Evolutionary conservation across 2,113 vertebrate species (phyloP).

Genomic region (Corvus hawaiiensis): DNA sequence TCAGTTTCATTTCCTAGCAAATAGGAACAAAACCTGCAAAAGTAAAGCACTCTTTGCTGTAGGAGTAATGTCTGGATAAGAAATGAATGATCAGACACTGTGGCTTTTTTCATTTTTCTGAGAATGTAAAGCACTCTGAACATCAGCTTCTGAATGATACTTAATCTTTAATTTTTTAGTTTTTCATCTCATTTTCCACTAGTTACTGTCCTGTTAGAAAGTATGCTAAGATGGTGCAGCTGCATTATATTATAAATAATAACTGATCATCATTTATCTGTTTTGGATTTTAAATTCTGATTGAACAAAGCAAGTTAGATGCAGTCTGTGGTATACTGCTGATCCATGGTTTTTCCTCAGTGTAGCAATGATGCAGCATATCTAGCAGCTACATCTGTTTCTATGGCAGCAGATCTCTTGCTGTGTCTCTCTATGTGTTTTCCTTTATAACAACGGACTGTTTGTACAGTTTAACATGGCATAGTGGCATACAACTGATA

Average conservation of each 20-base stretch:
- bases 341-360: not conserved
- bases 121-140: not conserved
- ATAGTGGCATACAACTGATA: not conserved
- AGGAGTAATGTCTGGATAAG: not conserved
- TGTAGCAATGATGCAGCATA: not conserved
- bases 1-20: not conserved
- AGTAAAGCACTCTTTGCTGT: not conserved
- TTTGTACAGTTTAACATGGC: not conserved
- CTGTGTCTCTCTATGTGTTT: slow-evolving; percentile 2
- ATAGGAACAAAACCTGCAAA: not conserved
- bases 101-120: not conserved
- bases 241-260: not conserved
- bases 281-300: not conserved
- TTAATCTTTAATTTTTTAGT: not conserved
- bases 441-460: not conserved
- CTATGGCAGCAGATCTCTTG: slow-evolving; percentile 52
- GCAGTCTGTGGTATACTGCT: not conserved
- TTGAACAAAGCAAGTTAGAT: not conserved
- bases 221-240: not conserved
- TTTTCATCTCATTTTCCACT: not conserved
- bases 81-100: not conserved
- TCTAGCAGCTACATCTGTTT: slow-evolving; percentile 11
- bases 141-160: not conserved
- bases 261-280: not conserved
- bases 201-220: not conserved